Evolutionary conservation across 2,888 invertebrate genomes (phyloP), one percentile per base, ranked within the genome.

Genomic region (Disparrhopalites patrizii): DNA sequence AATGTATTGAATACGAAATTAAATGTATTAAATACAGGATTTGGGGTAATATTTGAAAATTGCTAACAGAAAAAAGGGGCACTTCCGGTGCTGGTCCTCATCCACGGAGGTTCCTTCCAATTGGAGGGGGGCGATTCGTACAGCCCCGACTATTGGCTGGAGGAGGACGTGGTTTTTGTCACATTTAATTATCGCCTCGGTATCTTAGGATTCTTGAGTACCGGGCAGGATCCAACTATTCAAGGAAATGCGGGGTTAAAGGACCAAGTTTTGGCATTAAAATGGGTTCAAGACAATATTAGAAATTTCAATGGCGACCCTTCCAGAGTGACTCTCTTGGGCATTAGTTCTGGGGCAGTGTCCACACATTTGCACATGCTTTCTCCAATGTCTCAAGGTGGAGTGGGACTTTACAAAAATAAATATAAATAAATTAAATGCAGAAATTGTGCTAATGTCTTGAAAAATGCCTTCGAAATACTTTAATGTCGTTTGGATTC

Each of bases 31-130:
- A n/a, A n/a, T n/a, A n/a, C n/a, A n/a, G n/a, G n/a, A n/a, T n/a
- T n/a, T n/a, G n/a, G n/a, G n/a, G n/a, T n/a, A n/a, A n/a, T n/a
- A n/a, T n/a, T n/a, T n/a, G n/a, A n/a, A n/a, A n/a, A n/a, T 30
- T 18, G 10, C 30, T 20, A 5, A 20, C 27, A 67, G 65, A 36
- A 47, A 3, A 33, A 62, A 28, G 30, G 7, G 7, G 60, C 30
- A 43, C 65, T 62, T 33, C 70, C 72, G 10, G 70, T 71, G 31
- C 60, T 68, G 1, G 69, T 73, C 10, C 66, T 69, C 56, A 65
- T 73, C 28, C 70, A 72, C 51, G 72, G 70, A 5, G 73, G 73
- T 43, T 64, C 66, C 50, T 73, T 72, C 30, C 70, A 71, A 20
- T 68, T 54, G 20, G 73, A 72, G 51, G 52, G 61, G 55, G 73